phyloP scores from a whole-genome alignment of 2,797 vertebrate species.

The Taenioides sp. region DNA sequence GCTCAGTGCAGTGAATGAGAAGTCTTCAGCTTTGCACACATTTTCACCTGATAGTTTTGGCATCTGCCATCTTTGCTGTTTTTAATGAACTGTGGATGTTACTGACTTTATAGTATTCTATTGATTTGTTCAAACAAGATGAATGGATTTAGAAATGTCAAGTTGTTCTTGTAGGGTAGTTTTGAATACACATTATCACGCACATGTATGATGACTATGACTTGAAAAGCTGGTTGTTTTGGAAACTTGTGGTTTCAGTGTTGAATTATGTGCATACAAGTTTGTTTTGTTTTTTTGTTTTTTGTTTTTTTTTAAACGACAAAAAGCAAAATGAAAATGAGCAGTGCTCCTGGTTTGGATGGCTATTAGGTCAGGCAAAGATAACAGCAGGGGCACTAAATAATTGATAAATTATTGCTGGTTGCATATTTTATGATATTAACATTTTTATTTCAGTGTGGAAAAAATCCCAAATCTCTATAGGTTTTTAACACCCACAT shows the following conservation, averaged over 20 bases:
- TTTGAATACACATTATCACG: constrained; percentile 2
- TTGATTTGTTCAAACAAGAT: constrained; percentile 5
- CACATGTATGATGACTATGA: background rate
- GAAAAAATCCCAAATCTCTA: background rate
- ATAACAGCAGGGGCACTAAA: background rate
- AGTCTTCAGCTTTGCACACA: constrained; percentile 17
- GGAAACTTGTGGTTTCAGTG: constrained; percentile 8
- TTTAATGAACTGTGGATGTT: constrained; percentile 37
- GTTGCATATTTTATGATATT: background rate
- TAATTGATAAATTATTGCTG: background rate
- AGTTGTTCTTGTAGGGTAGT: constrained; percentile 12
- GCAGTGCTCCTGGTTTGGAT: background rate
- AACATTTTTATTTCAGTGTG: background rate
- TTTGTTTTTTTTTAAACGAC: background rate
- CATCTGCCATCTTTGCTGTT: constrained; percentile 21
- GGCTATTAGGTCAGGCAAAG: background rate
- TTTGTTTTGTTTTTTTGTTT: background rate
- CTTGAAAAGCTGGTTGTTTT: constrained; percentile 18
- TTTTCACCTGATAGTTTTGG: constrained; percentile 37
- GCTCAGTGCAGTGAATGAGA: constrained; percentile 33
- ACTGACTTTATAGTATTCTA: constrained; percentile 6
- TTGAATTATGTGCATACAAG: background rate
- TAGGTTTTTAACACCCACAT: background rate
- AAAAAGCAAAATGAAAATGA: background rate
- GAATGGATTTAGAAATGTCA: constrained; percentile 9